Evolutionary conservation across 2,797 vertebrate genomes (phyloP).

Genomic region (Thamnophis elegans): DNA sequence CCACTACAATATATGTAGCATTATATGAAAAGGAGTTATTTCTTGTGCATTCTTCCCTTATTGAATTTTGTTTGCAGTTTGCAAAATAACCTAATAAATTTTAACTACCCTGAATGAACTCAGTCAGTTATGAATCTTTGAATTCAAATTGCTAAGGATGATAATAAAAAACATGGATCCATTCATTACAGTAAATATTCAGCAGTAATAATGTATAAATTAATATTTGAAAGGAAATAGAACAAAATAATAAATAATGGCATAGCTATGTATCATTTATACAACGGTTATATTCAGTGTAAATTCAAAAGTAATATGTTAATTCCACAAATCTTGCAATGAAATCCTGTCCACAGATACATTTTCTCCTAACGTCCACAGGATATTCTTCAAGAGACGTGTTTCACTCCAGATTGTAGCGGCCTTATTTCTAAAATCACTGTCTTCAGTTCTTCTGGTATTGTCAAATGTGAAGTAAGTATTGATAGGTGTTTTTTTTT

Average conservation of each 20-base stretch:
- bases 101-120: not conserved
- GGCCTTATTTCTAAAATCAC: constrained; percentile 85
- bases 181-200: not conserved
- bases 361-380: constrained; percentile 51
- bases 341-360: not conserved
- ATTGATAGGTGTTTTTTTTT: not conserved
- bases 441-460: constrained; percentile 82
- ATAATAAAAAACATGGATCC: not conserved
- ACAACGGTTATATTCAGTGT: not conserved
- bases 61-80: not conserved
- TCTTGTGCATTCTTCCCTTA: not conserved
- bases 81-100: not conserved
- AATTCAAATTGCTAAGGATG: not conserved
- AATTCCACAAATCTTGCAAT: not conserved
- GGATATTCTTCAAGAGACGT: constrained; percentile 86
- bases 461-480: constrained; percentile 89
- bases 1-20: not conserved
- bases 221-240: not conserved
- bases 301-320: not conserved
- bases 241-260: not conserved
- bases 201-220: not conserved
- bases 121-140: not conserved
- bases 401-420: constrained; percentile 90
- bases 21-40: not conserved
- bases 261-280: not conserved